These are phyloP conservation scores for Silurus meridionalis DNA, from an alignment of 2,113 vertebrate genomes.

Conservation along the genomic window DNA sequence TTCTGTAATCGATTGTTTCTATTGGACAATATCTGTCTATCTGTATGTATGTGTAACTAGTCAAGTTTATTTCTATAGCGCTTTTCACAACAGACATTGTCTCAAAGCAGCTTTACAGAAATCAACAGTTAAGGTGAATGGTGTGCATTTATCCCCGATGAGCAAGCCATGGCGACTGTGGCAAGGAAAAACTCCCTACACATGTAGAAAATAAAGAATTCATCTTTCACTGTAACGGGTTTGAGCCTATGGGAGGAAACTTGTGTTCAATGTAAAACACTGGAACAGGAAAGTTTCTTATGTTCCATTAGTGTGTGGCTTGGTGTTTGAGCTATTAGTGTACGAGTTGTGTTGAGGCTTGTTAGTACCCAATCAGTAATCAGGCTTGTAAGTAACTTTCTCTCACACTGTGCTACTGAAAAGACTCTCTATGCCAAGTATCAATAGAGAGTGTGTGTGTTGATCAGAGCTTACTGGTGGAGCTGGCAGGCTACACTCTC, in stretches of 20 bases:
- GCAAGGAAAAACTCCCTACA: no score
- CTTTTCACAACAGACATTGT: no score
- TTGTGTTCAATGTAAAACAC: no score
- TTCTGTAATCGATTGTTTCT: background rate
- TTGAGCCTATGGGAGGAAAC: no score
- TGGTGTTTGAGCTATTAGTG: background rate
- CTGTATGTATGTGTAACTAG: background rate
- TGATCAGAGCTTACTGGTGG: constrained; percentile 9
- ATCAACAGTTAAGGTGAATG: no score
- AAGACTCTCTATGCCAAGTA: constrained; percentile 28
- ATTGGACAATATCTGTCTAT: no score
- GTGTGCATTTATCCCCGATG: no score
- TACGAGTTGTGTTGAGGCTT: background rate
- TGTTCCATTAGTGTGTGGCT: background rate
- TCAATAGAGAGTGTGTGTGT: constrained; percentile 36
- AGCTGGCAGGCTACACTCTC: background rate
- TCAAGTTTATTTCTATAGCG: background rate
- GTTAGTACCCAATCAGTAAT: background rate
- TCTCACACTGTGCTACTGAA: constrained; percentile 25
- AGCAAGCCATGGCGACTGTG: no score
- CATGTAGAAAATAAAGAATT: no score
- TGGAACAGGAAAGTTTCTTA: background rate
- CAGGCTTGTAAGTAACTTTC: constrained; percentile 3
- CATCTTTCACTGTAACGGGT: no score
- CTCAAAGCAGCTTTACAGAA: no score